A percentile compares a stretch with the other conserved stretches of the same genome.
Evolutionary conservation across 2,797 vertebrate genomes (phyloP).

Genomic region (Sebastiscus albofasciatus): DNA sequence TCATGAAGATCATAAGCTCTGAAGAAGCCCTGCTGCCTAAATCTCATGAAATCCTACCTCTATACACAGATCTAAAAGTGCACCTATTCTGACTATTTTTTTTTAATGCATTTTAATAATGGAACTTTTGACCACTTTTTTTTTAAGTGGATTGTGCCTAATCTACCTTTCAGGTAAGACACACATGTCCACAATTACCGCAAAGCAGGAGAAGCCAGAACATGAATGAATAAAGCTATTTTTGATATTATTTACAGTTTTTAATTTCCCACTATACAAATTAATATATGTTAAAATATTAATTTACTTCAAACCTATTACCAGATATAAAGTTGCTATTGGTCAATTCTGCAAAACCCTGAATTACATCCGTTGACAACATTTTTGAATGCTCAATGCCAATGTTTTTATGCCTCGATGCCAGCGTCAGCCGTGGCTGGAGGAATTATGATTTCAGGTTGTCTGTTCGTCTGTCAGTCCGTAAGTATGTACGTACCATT

Average conservation of each 20-base stretch:
- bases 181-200: not conserved
- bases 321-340: not conserved
- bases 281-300: not conserved
- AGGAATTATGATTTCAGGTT: no score
- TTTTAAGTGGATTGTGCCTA: not conserved
- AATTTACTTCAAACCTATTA: not conserved
- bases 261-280: not conserved
- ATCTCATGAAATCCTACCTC: not conserved
- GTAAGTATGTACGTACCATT: no score
- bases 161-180: not conserved
- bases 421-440: rapidly evolving
- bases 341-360: not conserved
- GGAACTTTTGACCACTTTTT: not conserved
- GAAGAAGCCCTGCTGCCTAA: not conserved
- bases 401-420: not conserved
- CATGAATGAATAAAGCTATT: not conserved
- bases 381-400: not conserved
- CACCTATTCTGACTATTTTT: not conserved
- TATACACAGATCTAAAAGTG: not conserved
- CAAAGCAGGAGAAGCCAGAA: not conserved
- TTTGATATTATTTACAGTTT: rapidly evolving
- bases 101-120: not conserved
- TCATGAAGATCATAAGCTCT: not conserved
- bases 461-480: no score
- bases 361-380: not conserved